Evolutionary conservation across 2,888 invertebrate genomes (phyloP).

Genomic region (Beris chalybata): DNA sequence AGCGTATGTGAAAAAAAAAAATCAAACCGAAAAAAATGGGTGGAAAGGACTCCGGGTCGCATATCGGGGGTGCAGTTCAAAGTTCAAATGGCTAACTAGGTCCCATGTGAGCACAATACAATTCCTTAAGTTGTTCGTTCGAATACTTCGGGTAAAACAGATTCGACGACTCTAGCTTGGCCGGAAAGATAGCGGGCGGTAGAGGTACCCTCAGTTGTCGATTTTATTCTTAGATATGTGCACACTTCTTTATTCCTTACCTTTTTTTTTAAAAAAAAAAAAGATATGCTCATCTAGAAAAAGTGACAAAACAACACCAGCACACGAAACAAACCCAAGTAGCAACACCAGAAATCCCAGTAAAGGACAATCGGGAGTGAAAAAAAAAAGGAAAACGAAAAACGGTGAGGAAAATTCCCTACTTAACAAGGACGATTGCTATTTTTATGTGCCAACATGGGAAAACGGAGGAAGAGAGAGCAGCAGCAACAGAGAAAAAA

Average conservation of each 20-base stretch:
- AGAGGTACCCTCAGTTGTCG: neutral
- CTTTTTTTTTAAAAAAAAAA: neutral
- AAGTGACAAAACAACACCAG: too few species aligned
- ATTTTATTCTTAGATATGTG: conserved; percentile 30
- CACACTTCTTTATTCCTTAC: conserved; percentile 23
- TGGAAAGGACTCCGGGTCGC: conserved; percentile 17
- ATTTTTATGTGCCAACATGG: conserved; percentile 36
- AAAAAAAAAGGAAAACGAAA: conserved; percentile 20
- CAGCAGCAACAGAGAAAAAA: neutral
- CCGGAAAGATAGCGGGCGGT: too few species aligned
- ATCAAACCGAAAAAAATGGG: neutral
- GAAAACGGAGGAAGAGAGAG: conserved; percentile 25
- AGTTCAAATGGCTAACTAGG: conserved; percentile 38
- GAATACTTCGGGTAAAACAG: conserved; percentile 4
- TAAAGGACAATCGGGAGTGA: too few species aligned
- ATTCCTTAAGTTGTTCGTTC: conserved; percentile 24
- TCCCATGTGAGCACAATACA: conserved; percentile 34
- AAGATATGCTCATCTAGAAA: too few species aligned
- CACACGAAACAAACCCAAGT: conserved; percentile 2
- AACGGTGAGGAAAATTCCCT: conserved; percentile 29
- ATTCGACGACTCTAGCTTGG: neutral
- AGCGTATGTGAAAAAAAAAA: too few species aligned
- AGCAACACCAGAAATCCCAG: too few species aligned
- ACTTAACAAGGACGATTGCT: conserved; percentile 36
- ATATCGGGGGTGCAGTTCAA: conserved; percentile 31